Evolutionary conservation across 1,140 invertebrate species (phyloP).

Genomic region (Globodera rostochiensis): DNA sequence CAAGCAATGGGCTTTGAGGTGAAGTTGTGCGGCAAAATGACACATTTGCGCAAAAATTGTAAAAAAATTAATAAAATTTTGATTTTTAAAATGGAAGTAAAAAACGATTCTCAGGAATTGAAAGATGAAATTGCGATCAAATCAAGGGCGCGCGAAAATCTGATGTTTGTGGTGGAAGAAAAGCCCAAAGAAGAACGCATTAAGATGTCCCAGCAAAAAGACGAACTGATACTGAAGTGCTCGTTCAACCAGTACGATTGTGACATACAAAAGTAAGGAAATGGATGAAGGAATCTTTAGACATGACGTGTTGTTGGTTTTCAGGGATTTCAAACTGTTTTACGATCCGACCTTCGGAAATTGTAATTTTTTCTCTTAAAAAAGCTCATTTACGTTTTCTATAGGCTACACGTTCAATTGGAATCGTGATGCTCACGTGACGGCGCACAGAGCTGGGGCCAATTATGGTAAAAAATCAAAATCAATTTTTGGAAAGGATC

Average conservation of each 20-base stretch:
- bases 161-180: constrained; percentile 62
- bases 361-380: constrained; percentile 27
- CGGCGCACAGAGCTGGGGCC: constrained; percentile 62
- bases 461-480: constrained; percentile 55
- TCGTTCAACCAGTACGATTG: constrained; percentile 64
- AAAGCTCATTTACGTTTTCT: too few species aligned
- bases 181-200: constrained; percentile 50
- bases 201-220: constrained; percentile 53
- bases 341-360: constrained; percentile 65
- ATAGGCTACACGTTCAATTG: constrained; percentile 59
- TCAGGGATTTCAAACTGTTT: constrained; percentile 60
- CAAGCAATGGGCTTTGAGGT: constrained; percentile 64
- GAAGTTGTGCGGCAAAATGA: neutral
- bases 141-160: constrained; percentile 57
- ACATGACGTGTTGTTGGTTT: constrained; percentile 11
- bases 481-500: neutral
- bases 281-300: neutral
- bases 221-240: constrained; percentile 62
- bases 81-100: neutral
- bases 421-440: constrained; percentile 53
- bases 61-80: neutral
- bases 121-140: constrained; percentile 63
- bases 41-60: neutral
- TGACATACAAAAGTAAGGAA: constrained; percentile 55
- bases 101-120: constrained; percentile 51